Percentiles rank a stretch among this genome's conserved stretches.
phyloP scores from a whole-genome alignment of 2,797 vertebrate species.

The Benthosema pterotum region DNA sequence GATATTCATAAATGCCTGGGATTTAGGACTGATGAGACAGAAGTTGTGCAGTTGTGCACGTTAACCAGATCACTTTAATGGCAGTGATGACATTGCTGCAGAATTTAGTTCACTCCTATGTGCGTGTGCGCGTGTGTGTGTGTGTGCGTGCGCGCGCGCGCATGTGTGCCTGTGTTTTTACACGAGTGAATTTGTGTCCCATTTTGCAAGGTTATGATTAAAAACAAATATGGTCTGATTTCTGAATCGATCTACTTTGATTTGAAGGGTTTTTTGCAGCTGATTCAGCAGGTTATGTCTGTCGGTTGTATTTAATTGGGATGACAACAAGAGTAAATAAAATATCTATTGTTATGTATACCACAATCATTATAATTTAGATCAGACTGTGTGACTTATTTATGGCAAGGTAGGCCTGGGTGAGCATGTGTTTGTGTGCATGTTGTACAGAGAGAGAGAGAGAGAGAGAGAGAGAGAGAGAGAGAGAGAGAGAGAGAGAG shows the following conservation, averaged over 20 bases:
- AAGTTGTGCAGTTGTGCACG: conserved; percentile 7
- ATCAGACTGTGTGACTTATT: conserved; percentile 20
- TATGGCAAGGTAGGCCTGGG: not conserved
- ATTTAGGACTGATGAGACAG: conserved; percentile 23
- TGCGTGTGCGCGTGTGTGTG: not conserved
- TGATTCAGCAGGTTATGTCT: too few relatives aligned
- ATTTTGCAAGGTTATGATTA: too few relatives aligned
- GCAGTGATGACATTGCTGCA: not conserved
- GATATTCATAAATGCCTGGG: conserved; percentile 39
- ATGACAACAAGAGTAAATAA: too few relatives aligned
- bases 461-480: not conserved
- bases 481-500: conserved; percentile 12
- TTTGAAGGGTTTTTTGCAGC: too few relatives aligned
- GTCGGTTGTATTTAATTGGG: too few relatives aligned
- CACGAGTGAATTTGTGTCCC: too few relatives aligned
- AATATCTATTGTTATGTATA: too few relatives aligned
- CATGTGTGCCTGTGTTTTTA: not conserved
- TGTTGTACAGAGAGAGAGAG: not conserved
- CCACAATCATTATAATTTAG: conserved; percentile 35
- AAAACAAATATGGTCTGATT: too few relatives aligned
- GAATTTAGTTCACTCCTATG: not conserved
- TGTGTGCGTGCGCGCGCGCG: not conserved
- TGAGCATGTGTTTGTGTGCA: not conserved
- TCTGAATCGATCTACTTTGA: too few relatives aligned
- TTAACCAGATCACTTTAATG: conserved; percentile 13